A percentile compares a stretch with the other conserved stretches of the same genome.
Conservation (phyloP, 2,113 vertebrate species). For the Engystomops pustulosus region DNA sequence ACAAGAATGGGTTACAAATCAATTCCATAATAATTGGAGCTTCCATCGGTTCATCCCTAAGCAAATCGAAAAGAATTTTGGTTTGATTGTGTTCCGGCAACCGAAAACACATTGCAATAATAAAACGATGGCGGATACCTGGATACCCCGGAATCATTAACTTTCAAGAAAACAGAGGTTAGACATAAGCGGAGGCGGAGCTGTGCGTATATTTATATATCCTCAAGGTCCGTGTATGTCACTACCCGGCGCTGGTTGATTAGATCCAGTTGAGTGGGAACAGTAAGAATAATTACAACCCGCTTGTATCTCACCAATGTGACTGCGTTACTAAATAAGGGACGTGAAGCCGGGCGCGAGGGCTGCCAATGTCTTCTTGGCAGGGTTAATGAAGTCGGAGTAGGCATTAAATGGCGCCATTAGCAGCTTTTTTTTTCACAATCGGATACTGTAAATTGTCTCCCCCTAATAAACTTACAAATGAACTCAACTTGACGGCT, state of each 20-base stretch:
- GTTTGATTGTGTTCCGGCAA: no score
- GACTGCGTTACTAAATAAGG: slow-evolving; percentile 49
- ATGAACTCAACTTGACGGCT: slow-evolving; percentile 20
- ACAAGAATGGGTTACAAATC: no score
- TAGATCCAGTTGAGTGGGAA: slow-evolving; percentile 45
- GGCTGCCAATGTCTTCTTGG: slow-evolving; percentile 45
- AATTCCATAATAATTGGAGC: no score
- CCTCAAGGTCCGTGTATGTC: neutral
- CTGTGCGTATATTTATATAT: neutral
- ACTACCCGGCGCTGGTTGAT: slow-evolving; percentile 9
- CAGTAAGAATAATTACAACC: slow-evolving; percentile 54
- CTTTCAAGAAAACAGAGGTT: neutral
- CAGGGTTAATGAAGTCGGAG: slow-evolving; percentile 42
- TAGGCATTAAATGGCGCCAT: slow-evolving; percentile 23
- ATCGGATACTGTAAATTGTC: slow-evolving; percentile 8
- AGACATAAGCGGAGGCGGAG: neutral
- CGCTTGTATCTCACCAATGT: slow-evolving; percentile 25
- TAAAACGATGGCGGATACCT: no score
- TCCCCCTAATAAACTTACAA: slow-evolving; percentile 23
- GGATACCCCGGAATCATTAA: no score
- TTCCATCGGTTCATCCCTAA: no score
- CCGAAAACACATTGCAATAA: no score
- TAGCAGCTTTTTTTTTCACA: neutral
- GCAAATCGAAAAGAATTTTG: no score
- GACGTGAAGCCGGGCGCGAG: neutral